A percentile compares a stretch with the other conserved stretches of the same genome.
Conservation (phyloP, 2,888 invertebrate genomes). For the Desoria tigrina region DNA sequence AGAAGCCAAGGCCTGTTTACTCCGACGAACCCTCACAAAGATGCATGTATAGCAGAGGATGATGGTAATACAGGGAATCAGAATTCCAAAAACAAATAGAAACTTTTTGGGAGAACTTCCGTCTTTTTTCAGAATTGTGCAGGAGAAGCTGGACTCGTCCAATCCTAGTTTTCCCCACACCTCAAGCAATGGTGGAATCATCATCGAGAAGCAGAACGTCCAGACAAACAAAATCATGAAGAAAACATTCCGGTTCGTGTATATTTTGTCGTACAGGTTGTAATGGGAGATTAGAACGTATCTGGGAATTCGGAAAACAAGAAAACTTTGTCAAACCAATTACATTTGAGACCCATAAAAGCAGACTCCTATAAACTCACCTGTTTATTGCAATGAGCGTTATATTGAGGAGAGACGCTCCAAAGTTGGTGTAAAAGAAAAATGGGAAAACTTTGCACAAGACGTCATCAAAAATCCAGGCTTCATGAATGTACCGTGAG, state of each 20-base stretch:
- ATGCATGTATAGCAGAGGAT: conserved; percentile 83
- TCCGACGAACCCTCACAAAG: conserved; percentile 74
- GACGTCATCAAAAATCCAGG: conserved; percentile 75
- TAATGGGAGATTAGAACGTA: conserved; percentile 82
- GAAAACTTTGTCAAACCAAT: conserved; percentile 12
- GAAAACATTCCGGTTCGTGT: conserved; percentile 71
- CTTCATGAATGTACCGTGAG: conserved; percentile 72
- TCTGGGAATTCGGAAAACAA: too few species aligned
- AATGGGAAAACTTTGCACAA: conserved; percentile 83
- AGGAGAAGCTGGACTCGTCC: conserved; percentile 78
- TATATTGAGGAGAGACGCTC: conserved; percentile 82
- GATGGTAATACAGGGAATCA: conserved; percentile 80
- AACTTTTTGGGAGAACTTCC: conserved; percentile 80
- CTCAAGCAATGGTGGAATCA: conserved; percentile 77
- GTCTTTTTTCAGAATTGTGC: conserved; percentile 78
- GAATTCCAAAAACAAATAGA: conserved; percentile 78
- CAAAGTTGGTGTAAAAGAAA: conserved; percentile 86
- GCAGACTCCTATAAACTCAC: conserved; percentile 61
- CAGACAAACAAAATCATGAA: conserved; percentile 78
- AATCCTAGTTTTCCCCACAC: conserved; percentile 83
- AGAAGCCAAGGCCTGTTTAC: conserved; percentile 71
- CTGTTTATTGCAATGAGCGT: conserved; percentile 86
- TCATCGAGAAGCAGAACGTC: conserved; percentile 70
- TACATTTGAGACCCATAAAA: not conserved
- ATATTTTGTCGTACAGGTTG: conserved; percentile 75